These are phyloP conservation scores for Oriolus oriolus DNA, from an alignment of 2,113 vertebrate species.

Conservation along the genomic window DNA sequence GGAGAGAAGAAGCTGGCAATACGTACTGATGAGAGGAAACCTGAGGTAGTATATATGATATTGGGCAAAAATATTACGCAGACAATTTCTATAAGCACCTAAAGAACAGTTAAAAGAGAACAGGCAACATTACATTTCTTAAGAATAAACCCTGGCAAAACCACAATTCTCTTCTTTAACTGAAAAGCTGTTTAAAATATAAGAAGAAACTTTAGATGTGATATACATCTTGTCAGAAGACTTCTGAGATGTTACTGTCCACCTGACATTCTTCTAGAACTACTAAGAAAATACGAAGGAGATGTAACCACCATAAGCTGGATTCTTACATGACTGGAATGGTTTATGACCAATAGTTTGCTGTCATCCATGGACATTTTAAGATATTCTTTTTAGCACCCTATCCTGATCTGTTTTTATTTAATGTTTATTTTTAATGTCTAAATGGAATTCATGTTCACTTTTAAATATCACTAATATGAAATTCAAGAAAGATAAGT, in stretches of 20 bases:
- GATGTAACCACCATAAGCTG: not conserved
- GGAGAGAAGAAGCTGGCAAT: not conserved
- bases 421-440: not conserved
- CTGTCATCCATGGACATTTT: not conserved
- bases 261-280: not conserved
- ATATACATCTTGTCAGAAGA: not conserved
- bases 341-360: not conserved
- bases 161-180: not conserved
- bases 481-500: not conserved
- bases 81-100: not conserved
- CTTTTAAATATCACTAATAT: slow-evolving; percentile 1
- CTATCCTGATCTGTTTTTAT: not conserved
- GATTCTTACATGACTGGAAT: not conserved
- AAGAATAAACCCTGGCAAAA: not conserved
- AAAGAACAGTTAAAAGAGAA: not conserved
- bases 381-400: not conserved
- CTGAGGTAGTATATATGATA: not conserved
- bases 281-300: not conserved
- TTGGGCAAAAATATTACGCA: not conserved
- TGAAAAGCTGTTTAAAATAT: not conserved
- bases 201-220: not conserved
- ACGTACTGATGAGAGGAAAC: not conserved
- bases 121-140: not conserved
- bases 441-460: not conserved
- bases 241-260: not conserved